Evolutionary conservation across 2,888 invertebrate species (phyloP).

Genomic region (Clitarchus hookeri): DNA sequence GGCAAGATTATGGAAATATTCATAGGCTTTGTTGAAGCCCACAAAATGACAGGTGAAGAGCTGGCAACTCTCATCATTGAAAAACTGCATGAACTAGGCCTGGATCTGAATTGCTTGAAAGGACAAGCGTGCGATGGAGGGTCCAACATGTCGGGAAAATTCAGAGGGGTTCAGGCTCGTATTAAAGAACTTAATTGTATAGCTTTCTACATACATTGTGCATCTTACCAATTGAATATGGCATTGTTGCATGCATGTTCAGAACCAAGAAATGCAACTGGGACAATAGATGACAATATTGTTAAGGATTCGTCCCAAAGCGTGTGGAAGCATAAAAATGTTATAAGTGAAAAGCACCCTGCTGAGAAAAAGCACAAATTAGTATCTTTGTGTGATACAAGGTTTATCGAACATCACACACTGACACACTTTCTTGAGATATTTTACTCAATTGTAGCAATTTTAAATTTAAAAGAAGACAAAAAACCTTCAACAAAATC

Average conservation of each 20-base stretch:
- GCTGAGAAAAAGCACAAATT: not conserved
- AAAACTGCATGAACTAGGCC: not conserved
- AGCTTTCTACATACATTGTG: not conserved
- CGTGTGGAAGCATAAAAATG: not conserved
- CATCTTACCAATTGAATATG: not conserved
- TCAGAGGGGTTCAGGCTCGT: not conserved
- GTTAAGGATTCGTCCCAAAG: not conserved
- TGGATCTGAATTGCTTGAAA: not conserved
- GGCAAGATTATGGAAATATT: not conserved
- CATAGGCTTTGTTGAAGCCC: not conserved
- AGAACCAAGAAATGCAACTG: not conserved
- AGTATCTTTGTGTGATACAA: not conserved
- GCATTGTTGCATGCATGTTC: not conserved
- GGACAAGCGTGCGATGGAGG: slow-evolving; percentile 21
- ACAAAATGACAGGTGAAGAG: not conserved
- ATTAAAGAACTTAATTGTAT: slow-evolving; percentile 23
- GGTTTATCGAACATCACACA: not conserved
- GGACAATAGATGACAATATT: not conserved
- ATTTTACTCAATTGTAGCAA: not conserved
- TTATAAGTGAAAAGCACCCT: not conserved
- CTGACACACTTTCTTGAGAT: slow-evolving; percentile 6
- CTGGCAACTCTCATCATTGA: not conserved
- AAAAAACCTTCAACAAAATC: not conserved
- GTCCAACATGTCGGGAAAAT: slow-evolving; percentile 15
- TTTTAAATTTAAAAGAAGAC: not conserved